Evolutionary conservation across 2,797 vertebrate species (phyloP).

Genomic region (Tiaroga cobitis): DNA sequence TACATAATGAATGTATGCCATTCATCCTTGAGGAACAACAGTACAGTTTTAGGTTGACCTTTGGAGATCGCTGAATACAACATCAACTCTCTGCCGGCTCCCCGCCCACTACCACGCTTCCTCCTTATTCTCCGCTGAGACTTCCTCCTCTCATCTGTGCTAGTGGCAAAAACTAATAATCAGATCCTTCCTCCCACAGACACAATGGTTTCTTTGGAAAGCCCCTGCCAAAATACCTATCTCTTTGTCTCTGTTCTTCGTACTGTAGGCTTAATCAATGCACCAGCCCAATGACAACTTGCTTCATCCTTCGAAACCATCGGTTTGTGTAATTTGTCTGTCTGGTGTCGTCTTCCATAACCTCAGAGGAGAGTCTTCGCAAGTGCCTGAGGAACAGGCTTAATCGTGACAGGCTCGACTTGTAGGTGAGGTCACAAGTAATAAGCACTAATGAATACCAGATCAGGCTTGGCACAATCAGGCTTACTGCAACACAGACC

Average conservation of each 20-base stretch:
- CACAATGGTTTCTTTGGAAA: slow-evolving; percentile 31
- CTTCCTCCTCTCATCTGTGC: slow-evolving; percentile 41
- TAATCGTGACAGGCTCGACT: slow-evolving; percentile 70
- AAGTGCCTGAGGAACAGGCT: slow-evolving; percentile 65
- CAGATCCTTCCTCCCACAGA: slow-evolving; percentile 44
- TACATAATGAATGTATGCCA: slow-evolving; percentile 36
- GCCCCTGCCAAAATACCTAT: slow-evolving; percentile 47
- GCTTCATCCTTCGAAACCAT: slow-evolving; percentile 66
- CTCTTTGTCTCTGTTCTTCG: slow-evolving; percentile 45
- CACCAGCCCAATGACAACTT: slow-evolving; percentile 65
- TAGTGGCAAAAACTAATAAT: slow-evolving; percentile 58
- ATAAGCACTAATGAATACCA: slow-evolving; percentile 74
- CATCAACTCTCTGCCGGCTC: slow-evolving; percentile 46
- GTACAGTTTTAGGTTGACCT: slow-evolving; percentile 47
- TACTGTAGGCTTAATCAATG: slow-evolving; percentile 61
- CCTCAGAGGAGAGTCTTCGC: slow-evolving; percentile 69
- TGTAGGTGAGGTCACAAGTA: slow-evolving; percentile 79
- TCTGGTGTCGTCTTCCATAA: slow-evolving; percentile 75
- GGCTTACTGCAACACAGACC: slow-evolving; percentile 72
- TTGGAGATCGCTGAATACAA: slow-evolving; percentile 39
- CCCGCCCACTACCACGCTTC: slow-evolving; percentile 49
- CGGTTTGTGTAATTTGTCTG: slow-evolving; percentile 68
- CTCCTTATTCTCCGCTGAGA: slow-evolving; percentile 50
- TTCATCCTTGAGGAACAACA: slow-evolving; percentile 46
- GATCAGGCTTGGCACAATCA: slow-evolving; percentile 72